Conservation (phyloP, 2,888 invertebrate genomes). For the Suillia variegata region DNA sequence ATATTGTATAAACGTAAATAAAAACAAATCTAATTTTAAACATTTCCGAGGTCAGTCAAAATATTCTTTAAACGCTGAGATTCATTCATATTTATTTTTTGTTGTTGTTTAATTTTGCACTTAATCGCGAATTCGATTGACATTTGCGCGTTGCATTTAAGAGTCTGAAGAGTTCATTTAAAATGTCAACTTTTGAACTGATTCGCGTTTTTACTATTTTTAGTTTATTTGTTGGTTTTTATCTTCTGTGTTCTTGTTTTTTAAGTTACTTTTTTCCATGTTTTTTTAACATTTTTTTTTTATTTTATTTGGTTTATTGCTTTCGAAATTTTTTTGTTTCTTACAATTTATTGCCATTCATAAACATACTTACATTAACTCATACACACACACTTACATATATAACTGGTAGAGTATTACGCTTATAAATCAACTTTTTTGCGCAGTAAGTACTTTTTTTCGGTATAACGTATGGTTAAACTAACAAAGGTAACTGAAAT, state of each 20-base stretch:
- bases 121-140: conserved; percentile 37
- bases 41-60: conserved; percentile 9
- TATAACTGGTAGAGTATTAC: not conserved
- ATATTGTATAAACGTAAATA: too few relatives aligned
- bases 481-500: too few relatives aligned
- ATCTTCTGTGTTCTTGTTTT: not conserved
- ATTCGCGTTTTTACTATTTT: not conserved
- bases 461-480: not conserved
- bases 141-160: conserved; percentile 37
- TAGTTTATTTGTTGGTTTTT: not conserved
- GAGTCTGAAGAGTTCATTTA: too few relatives aligned
- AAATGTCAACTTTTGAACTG: too few relatives aligned
- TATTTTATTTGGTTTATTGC: not conserved
- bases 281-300: not conserved
- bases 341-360: not conserved
- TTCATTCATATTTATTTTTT: conserved; percentile 5
- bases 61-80: not conserved
- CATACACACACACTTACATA: too few relatives aligned
- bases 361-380: not conserved
- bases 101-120: conserved; percentile 19
- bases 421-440: not conserved
- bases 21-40: conserved; percentile 22
- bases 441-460: not conserved
- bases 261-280: not conserved
- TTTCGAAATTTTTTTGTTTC: not conserved